A percentile compares a stretch with the other conserved stretches of the same genome.
phyloP scores from a whole-genome alignment of 1,140 invertebrate genomes.

The Venustaconcha ellipsiformis region DNA sequence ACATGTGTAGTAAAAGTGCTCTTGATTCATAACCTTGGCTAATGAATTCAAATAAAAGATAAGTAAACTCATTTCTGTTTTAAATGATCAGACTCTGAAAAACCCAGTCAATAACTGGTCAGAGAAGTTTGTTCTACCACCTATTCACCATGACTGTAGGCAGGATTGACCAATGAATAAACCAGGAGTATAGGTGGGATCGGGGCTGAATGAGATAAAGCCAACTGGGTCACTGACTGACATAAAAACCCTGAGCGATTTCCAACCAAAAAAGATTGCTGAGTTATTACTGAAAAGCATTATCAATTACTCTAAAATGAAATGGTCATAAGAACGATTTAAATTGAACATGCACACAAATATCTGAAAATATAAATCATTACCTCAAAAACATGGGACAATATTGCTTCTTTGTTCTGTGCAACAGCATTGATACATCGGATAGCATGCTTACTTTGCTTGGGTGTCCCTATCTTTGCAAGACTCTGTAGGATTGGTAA shows the following conservation, averaged over 20 bases:
- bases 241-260: background rate
- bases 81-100: too few relatives aligned
- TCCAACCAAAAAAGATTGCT: background rate
- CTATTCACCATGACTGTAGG: too few relatives aligned
- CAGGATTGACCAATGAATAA: too few relatives aligned
- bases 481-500: constrained; percentile 89
- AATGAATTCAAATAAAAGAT: too few relatives aligned
- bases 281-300: background rate
- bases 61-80: too few relatives aligned
- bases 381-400: constrained; percentile 88
- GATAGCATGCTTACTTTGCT: constrained; percentile 96
- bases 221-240: background rate
- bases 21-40: too few relatives aligned
- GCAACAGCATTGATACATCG: constrained; percentile 90
- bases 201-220: too few relatives aligned
- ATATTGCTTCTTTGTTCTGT: constrained; percentile 80
- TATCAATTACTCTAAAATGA: background rate
- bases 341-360: too few relatives aligned
- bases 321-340: background rate
- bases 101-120: too few relatives aligned
- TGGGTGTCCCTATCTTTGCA: constrained; percentile 87
- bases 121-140: too few relatives aligned
- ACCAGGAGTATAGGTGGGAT: too few relatives aligned
- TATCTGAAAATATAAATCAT: background rate
- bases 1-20: too few relatives aligned